These are phyloP conservation scores for Procambarus clarkii DNA, from an alignment of 1,140 invertebrate species.

Conservation along the genomic window DNA sequence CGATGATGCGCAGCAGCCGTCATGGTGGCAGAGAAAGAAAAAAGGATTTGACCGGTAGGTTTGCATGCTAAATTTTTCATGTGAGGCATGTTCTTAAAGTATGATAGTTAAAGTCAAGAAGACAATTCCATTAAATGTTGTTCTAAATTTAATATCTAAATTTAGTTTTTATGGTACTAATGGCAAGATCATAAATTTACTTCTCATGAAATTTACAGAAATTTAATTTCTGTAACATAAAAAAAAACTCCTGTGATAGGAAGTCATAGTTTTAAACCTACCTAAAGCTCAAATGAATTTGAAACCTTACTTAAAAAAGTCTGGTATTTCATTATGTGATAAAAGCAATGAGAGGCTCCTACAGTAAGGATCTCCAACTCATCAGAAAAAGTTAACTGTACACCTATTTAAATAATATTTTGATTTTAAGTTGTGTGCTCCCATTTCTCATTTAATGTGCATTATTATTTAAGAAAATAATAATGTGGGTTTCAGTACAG, in stretches of 20 bases:
- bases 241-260: not conserved
- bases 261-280: not conserved
- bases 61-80: not conserved
- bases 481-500: no score
- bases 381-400: not conserved
- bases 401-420: slow-evolving; percentile 4
- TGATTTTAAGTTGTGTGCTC: not conserved
- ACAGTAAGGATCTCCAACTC: not conserved
- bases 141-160: no score
- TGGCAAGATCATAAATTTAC: not conserved
- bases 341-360: not conserved
- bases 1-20: slow-evolving; percentile 85
- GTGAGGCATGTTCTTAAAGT: no score
- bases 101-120: no score
- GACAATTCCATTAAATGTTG: no score
- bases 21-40: slow-evolving; percentile 88
- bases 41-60: slow-evolving; percentile 85
- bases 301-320: not conserved
- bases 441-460: not conserved
- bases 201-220: no score
- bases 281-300: not conserved
- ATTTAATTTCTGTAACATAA: no score
- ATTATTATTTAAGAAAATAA: not conserved
- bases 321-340: not conserved
- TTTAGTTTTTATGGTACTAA: no score